A percentile compares a stretch with the other conserved stretches of the same genome.
Conservation (phyloP, 2,888 invertebrate species). For the Gibbula magus region DNA sequence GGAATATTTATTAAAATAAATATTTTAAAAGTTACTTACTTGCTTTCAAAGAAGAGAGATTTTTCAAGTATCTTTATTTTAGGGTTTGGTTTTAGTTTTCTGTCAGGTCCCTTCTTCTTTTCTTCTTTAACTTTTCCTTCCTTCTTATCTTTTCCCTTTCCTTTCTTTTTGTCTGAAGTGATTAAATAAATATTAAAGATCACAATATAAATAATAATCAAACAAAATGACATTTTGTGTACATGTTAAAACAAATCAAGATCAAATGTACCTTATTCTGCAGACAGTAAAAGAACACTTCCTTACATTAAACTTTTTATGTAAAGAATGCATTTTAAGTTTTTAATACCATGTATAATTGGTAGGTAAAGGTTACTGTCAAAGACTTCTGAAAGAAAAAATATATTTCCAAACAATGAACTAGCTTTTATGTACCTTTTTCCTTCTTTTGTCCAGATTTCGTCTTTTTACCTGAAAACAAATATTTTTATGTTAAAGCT, state of each 20-base stretch:
- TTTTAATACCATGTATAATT: too few relatives aligned
- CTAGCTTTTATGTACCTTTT: slow-evolving; percentile 5
- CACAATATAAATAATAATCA: too few relatives aligned
- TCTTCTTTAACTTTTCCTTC: slow-evolving; percentile 44
- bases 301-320: too few relatives aligned
- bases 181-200: background rate
- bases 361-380: too few relatives aligned
- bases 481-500: background rate
- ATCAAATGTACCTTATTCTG: too few relatives aligned
- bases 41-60: slow-evolving; percentile 75
- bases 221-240: background rate
- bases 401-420: background rate
- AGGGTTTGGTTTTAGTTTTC: slow-evolving; percentile 71
- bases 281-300: too few relatives aligned
- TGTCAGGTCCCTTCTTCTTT: slow-evolving; percentile 63
- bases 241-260: background rate
- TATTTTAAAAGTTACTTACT: slow-evolving; percentile 59
- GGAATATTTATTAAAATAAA: too few relatives aligned
- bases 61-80: slow-evolving; percentile 72
- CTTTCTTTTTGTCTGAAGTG: slow-evolving; percentile 33
- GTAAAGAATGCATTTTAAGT: too few relatives aligned
- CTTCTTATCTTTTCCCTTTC: slow-evolving; percentile 42
- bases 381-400: background rate
- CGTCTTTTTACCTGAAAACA: slow-evolving; percentile 11
- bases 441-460: slow-evolving; percentile 21